These are phyloP conservation scores for Zaprionus camerounensis DNA, from an alignment of 1,140 invertebrate genomes.

Conservation along the genomic window DNA sequence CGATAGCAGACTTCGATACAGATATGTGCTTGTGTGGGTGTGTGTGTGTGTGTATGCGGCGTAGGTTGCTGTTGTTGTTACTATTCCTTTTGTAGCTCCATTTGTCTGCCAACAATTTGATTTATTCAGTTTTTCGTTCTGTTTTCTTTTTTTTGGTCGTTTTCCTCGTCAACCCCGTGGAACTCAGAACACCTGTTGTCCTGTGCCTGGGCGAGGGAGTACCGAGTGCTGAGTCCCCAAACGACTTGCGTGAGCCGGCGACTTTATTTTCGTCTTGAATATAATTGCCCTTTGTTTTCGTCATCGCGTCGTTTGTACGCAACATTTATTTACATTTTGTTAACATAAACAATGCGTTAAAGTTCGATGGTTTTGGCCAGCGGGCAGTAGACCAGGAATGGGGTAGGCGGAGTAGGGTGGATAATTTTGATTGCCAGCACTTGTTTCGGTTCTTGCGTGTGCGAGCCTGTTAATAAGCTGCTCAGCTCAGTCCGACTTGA, in stretches of 20 bases:
- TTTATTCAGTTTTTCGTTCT: conserved; percentile 58
- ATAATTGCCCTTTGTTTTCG: conserved; percentile 79
- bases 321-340: conserved; percentile 83
- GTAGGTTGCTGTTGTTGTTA: not conserved
- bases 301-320: conserved; percentile 70
- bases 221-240: conserved; percentile 19
- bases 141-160: not conserved
- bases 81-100: conserved; percentile 30
- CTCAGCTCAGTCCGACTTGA: conserved; percentile 38
- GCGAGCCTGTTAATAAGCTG: conserved; percentile 69
- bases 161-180: conserved; percentile 65
- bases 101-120: conserved; percentile 71
- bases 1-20: conserved; percentile 73
- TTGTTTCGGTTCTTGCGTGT: conserved; percentile 57
- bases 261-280: conserved; percentile 64
- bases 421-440: conserved; percentile 75
- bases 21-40: conserved; percentile 19
- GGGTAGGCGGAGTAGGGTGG: conserved; percentile 4
- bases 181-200: conserved; percentile 72
- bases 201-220: conserved; percentile 29
- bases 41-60: conserved; percentile 14
- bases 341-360: conserved; percentile 83
- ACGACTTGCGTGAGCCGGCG: conserved; percentile 55
- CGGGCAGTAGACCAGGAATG: conserved; percentile 8
- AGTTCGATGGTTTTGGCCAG: conserved; percentile 70